phyloP scores from a whole-genome alignment of 2,797 vertebrate species.

The Anniella stebbinsi region DNA sequence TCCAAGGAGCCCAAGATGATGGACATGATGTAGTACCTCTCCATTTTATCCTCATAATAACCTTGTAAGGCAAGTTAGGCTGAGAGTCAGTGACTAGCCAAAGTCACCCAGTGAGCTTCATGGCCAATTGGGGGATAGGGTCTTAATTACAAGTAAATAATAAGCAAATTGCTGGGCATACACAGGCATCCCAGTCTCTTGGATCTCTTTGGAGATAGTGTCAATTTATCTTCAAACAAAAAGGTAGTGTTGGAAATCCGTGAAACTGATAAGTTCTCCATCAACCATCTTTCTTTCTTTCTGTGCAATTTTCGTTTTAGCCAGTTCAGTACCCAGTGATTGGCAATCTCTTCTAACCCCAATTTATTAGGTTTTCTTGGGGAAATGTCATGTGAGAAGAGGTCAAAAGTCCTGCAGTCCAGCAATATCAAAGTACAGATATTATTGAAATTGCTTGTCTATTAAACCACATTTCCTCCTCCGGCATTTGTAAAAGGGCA shows the following conservation, averaged over 20 bases:
- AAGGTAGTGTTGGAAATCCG: not conserved
- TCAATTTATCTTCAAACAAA: not conserved
- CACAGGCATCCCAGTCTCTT: not conserved
- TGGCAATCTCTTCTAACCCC: conserved; percentile 1
- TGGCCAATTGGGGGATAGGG: too few relatives aligned
- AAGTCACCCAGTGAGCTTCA: too few relatives aligned
- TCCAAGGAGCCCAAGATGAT: too few relatives aligned
- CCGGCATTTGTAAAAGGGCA: not conserved
- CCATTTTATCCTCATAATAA: too few relatives aligned
- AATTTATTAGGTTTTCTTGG: conserved; percentile 3
- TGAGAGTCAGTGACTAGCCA: too few relatives aligned
- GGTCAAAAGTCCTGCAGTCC: not conserved
- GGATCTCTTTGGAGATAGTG: not conserved
- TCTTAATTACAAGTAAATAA: not conserved
- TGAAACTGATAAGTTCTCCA: not conserved
- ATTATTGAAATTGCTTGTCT: not conserved
- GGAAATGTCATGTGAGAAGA: not conserved
- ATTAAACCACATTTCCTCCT: not conserved
- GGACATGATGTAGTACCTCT: too few relatives aligned
- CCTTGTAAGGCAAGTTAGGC: too few relatives aligned
- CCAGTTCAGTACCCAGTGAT: not conserved
- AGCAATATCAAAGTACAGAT: not conserved
- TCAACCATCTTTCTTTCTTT: not conserved
- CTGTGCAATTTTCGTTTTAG: not conserved
- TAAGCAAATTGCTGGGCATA: not conserved